Evolutionary conservation across 1,140 invertebrate species (phyloP).

Genomic region (Sesamia nonagrioides): DNA sequence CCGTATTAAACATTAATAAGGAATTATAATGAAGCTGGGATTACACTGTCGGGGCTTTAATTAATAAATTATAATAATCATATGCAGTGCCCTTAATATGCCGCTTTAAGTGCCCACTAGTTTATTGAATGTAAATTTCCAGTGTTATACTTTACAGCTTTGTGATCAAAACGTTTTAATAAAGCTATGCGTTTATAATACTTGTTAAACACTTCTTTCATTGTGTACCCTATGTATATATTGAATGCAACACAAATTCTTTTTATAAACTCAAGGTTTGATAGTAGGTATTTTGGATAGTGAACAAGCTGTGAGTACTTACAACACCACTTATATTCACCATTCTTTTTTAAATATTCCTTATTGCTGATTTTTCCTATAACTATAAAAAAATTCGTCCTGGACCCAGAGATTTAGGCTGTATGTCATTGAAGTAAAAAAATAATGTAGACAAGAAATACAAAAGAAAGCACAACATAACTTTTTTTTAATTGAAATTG

Average conservation of each 20-base stretch:
- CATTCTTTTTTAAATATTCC: too few relatives aligned
- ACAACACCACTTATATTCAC: too few relatives aligned
- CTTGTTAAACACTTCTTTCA: not conserved
- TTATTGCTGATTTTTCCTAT: too few relatives aligned
- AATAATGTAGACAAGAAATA: too few relatives aligned
- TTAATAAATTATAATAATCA: constrained; percentile 66
- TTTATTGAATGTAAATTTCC: constrained; percentile 36
- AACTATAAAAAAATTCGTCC: too few relatives aligned
- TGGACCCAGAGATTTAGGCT: too few relatives aligned
- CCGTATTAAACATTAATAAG: constrained; percentile 75
- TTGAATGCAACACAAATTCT: too few relatives aligned
- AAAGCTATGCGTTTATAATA: not conserved
- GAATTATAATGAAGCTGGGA: constrained; percentile 71
- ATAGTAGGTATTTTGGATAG: not conserved
- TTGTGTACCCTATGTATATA: not conserved
- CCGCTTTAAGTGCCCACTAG: constrained; percentile 36
- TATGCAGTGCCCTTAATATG: constrained; percentile 58
- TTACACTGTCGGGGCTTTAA: constrained; percentile 66
- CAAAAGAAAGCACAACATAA: too few relatives aligned
- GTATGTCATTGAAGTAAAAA: too few relatives aligned
- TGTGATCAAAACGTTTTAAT: constrained; percentile 20
- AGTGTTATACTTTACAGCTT: constrained; percentile 38
- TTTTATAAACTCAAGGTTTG: not conserved
- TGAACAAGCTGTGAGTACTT: too few relatives aligned
- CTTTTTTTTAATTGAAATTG: too few relatives aligned